phyloP scores from a whole-genome alignment of 2,113 vertebrate genomes.

The Psammodynastes pulverulentus region DNA sequence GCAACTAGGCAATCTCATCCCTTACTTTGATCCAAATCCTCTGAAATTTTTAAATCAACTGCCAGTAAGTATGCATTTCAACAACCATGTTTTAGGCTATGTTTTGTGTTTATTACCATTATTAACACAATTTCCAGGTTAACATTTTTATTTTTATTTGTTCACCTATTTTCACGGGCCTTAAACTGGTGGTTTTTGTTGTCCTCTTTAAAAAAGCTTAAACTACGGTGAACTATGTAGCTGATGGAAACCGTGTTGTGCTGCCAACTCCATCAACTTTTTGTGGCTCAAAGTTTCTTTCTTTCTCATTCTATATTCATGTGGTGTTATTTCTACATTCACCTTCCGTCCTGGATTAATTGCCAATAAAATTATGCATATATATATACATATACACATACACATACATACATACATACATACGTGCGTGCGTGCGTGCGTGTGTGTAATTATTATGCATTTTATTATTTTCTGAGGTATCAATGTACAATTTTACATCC shows the following conservation, averaged over 20 bases:
- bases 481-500: neutral
- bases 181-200: neutral
- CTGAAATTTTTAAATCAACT: neutral
- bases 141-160: neutral
- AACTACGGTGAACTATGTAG: neutral
- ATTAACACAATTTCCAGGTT: neutral
- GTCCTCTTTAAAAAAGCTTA: neutral
- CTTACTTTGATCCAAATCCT: neutral
- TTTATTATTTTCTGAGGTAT: neutral
- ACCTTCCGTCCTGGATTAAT: neutral
- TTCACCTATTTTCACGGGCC: neutral
- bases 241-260: neutral
- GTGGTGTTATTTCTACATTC: neutral
- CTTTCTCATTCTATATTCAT: neutral
- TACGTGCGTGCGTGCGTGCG: no score
- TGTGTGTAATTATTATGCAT: no score
- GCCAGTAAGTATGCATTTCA: neutral
- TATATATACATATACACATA: no score
- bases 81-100: neutral
- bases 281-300: neutral
- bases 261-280: neutral
- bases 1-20: neutral
- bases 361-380: neutral
- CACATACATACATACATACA: no score
- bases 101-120: neutral